phyloP scores from a whole-genome alignment of 2,888 invertebrate species.

The Drosophila stalkeri region DNA sequence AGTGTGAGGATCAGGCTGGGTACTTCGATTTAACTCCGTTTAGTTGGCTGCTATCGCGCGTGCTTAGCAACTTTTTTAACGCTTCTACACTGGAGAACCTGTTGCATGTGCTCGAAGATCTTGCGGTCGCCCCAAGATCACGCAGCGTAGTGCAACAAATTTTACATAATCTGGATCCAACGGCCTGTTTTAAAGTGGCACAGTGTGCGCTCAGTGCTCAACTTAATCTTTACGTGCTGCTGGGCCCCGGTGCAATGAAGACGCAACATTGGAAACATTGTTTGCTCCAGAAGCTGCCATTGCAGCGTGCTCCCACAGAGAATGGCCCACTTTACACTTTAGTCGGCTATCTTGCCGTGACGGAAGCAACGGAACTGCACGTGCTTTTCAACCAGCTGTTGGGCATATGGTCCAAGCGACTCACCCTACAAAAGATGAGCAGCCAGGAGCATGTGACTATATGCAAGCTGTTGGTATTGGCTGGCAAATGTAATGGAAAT shows the following conservation, averaged over 20 bases:
- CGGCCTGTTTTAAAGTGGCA: conserved; percentile 85
- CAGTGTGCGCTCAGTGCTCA: conserved; percentile 87
- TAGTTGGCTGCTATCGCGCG: conserved; percentile 88
- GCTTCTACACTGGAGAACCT: conserved; percentile 86
- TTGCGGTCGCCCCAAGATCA: conserved; percentile 55
- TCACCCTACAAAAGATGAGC: conserved; percentile 87
- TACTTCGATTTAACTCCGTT: conserved; percentile 82
- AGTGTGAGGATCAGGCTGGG: conserved; percentile 55
- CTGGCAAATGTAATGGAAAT: conserved; percentile 85
- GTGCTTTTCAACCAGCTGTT: conserved; percentile 87
- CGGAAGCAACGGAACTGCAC: conserved; percentile 72
- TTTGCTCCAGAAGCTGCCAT: conserved; percentile 87
- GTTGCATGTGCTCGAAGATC: conserved; percentile 86
- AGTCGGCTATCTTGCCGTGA: conserved; percentile 87
- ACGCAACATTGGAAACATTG: conserved; percentile 89
- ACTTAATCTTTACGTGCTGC: conserved; percentile 83
- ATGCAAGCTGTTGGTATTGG: conserved; percentile 88
- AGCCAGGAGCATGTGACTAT: conserved; percentile 90
- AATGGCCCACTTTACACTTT: conserved; percentile 87
- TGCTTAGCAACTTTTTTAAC: conserved; percentile 86
- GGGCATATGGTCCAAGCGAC: conserved; percentile 89
- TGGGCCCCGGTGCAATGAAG: conserved; percentile 85
- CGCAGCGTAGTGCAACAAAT: conserved; percentile 83
- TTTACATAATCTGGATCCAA: conserved; percentile 87
- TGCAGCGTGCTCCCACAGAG: conserved; percentile 86